These are phyloP conservation scores for Cenopis cana DNA, from an alignment of 2,888 invertebrate genomes.

Conservation along the genomic window DNA sequence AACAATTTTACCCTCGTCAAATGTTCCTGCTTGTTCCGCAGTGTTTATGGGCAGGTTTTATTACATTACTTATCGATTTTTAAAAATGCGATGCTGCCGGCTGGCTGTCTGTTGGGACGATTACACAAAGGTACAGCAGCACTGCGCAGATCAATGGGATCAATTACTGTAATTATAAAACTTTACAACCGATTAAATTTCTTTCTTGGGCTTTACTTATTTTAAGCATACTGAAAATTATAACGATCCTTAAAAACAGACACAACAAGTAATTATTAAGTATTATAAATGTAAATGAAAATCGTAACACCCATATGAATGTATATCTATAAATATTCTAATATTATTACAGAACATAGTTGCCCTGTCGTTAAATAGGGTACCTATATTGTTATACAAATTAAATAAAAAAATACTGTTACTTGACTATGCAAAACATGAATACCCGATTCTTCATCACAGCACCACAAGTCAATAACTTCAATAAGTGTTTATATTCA, in stretches of 20 bases:
- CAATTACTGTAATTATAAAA: slow-evolving; percentile 43
- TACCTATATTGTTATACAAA: slow-evolving; percentile 23
- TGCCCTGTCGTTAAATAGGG: slow-evolving; percentile 25
- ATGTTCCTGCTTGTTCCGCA: slow-evolving; percentile 40
- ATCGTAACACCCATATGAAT: slow-evolving; percentile 51
- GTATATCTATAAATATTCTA: slow-evolving; percentile 31
- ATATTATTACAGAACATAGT: slow-evolving; percentile 23
- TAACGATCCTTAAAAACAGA: slow-evolving; percentile 52
- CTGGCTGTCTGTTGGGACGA: slow-evolving; percentile 12
- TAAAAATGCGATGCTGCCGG: slow-evolving; percentile 2
- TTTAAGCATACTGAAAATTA: slow-evolving; percentile 50
- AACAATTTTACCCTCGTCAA: slow-evolving; percentile 47
- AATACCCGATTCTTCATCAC: slow-evolving; percentile 15
- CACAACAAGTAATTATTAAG: slow-evolving; percentile 49
- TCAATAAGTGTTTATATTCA: slow-evolving; percentile 28
- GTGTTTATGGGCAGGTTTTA: slow-evolving; percentile 29
- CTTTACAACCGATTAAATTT: slow-evolving; percentile 54
- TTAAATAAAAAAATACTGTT: slow-evolving; percentile 20
- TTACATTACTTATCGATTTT: slow-evolving; percentile 24
- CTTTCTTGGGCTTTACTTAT: slow-evolving; percentile 61
- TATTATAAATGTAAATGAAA: slow-evolving; percentile 6
- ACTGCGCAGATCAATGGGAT: slow-evolving; percentile 45
- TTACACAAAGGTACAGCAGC: slow-evolving; percentile 27
- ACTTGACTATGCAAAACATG: slow-evolving; percentile 28
- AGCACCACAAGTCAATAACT: slow-evolving; percentile 20